Evolutionary conservation across 2,888 invertebrate genomes (phyloP), one percentile per base, ranked within the genome.

Genomic region (Hybos culiciformis): DNA sequence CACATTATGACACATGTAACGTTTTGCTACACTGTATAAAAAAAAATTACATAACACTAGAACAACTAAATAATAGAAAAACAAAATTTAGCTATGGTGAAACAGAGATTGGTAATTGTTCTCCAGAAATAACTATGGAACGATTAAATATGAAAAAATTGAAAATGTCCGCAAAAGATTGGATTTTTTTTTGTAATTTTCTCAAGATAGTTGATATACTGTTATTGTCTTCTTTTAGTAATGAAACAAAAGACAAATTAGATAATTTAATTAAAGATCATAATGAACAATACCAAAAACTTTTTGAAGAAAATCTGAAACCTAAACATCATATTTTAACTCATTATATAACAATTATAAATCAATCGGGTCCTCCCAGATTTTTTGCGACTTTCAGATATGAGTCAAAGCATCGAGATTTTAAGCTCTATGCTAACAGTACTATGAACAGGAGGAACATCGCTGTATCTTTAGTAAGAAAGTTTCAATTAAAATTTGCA

Each of bases 161-260:
- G 15, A 38, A 21, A 11, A 43, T 43, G 43, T 39, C 43, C 14
- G 43, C 46, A 2, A 19, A 43, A 14, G 46, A 46, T 12, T 46
- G 46, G 42, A 42, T 46, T 37, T 33, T 48, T 37, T 39, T 45
- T 34, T 33, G 40, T 26, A 31, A 40, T 41, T 39, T 45, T 32
- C 37, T 45, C 33, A 37, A 45, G 44, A 44, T 48, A 42, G 21
- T 42, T 39, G 43, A 48, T 36, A 24, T 36, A 38, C 41, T 46
- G 32, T 40, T 46, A 39, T 44, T 37, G 38, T n/a, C 43, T 41
- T 11, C 29, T 7, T 26, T 36, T 21, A 15, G 14, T 9, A 12
- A 24, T 17, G 26, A 32, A 18, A 17, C 19, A 3, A 42, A 24
- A 1, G 12, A 34, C 1, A 6, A 18, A 1, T 19, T 39, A n/a